phyloP scores from a whole-genome alignment of 2,797 vertebrate genomes.

The Amazona finschi region DNA sequence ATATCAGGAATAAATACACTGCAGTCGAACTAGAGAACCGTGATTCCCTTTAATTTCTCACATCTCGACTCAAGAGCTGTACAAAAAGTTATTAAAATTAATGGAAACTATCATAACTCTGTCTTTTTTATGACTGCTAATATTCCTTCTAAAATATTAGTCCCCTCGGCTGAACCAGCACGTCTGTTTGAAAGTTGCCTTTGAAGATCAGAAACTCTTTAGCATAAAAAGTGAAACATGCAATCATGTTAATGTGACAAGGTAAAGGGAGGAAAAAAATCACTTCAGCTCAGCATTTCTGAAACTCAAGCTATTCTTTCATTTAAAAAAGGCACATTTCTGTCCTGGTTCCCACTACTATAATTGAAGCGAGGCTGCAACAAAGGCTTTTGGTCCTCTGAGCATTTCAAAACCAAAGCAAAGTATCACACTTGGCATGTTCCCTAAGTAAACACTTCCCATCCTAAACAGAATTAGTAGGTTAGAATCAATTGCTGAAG shows the following conservation, averaged over 20 bases:
- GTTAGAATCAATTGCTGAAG: not conserved
- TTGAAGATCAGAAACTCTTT: slow-evolving; percentile 63
- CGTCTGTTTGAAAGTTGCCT: slow-evolving; percentile 65
- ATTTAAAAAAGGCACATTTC: not conserved
- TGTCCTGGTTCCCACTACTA: not conserved
- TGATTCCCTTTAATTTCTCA: slow-evolving; percentile 60
- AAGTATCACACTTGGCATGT: not conserved
- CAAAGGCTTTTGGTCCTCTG: not conserved
- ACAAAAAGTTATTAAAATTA: slow-evolving; percentile 74
- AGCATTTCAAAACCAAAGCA: not conserved
- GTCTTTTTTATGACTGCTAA: slow-evolving; percentile 70
- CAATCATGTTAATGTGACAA: slow-evolving; percentile 63
- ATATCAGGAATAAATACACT: not conserved
- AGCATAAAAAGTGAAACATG: slow-evolving; percentile 59
- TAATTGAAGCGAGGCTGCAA: not conserved
- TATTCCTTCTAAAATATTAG: slow-evolving; percentile 72
- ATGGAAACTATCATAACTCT: slow-evolving; percentile 71
- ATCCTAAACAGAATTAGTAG: not conserved
- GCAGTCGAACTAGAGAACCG: slow-evolving; percentile 25
- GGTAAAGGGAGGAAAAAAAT: slow-evolving; percentile 25
- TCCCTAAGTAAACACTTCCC: slow-evolving; percentile 1
- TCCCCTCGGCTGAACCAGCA: slow-evolving; percentile 51
- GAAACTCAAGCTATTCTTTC: slow-evolving; percentile 44
- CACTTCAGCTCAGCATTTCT: slow-evolving; percentile 25
- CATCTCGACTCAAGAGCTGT: slow-evolving; percentile 49